These are phyloP conservation scores for Clarias macrocephalus DNA, from an alignment of 2,113 vertebrate species.

Conservation along the genomic window DNA sequence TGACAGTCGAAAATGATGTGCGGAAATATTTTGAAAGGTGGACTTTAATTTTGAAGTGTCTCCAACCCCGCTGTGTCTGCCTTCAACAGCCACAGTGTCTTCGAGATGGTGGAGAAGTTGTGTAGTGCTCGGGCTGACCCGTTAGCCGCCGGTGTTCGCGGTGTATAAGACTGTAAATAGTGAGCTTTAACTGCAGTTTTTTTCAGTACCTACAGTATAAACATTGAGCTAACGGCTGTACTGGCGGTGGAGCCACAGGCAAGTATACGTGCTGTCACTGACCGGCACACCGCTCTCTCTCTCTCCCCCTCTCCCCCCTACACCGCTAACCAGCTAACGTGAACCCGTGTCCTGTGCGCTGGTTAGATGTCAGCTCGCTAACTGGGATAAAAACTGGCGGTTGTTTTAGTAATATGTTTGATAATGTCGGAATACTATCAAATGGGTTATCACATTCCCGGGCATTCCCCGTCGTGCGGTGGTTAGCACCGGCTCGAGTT, in stretches of 20 bases:
- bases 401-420: neutral
- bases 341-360: neutral
- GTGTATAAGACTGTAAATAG: slow-evolving; percentile 33
- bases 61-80: neutral
- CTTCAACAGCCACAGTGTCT: slow-evolving; percentile 15
- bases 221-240: slow-evolving; percentile 22
- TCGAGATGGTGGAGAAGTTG: slow-evolving; percentile 34
- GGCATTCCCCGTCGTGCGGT: neutral
- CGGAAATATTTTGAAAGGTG: neutral
- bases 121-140: slow-evolving; percentile 3
- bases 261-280: slow-evolving; percentile 14
- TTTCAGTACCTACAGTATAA: slow-evolving; percentile 9
- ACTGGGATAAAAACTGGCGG: neutral
- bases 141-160: neutral
- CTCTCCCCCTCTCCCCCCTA: neutral
- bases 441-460: neutral
- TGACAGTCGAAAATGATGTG: neutral
- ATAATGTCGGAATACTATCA: neutral
- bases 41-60: slow-evolving; percentile 42
- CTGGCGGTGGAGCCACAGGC: slow-evolving; percentile 44
- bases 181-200: slow-evolving; percentile 5
- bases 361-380: neutral
- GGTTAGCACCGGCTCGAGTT: neutral
- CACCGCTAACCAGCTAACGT: neutral
- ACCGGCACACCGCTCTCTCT: slow-evolving; percentile 7